These are phyloP conservation scores for Trachymyrmex septentrionalis DNA, from an alignment of 1,140 invertebrate species.

Conservation along the genomic window DNA sequence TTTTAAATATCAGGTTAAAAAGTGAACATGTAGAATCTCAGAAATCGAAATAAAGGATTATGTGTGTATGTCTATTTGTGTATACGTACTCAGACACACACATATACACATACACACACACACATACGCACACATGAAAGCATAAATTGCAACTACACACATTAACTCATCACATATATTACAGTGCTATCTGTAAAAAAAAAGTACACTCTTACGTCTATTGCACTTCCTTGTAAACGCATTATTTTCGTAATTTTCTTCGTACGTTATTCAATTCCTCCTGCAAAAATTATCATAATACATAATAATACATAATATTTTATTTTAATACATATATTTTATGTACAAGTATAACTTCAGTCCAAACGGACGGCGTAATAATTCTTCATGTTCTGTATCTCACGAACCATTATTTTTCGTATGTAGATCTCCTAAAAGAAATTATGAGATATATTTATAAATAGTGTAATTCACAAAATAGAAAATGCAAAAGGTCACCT, in stretches of 20 bases:
- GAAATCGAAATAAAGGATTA: conserved; percentile 69
- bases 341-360: conserved; percentile 74
- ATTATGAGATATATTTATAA: neutral
- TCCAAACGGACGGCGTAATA: conserved; percentile 68
- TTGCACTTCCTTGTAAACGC: conserved; percentile 76
- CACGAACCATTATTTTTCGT: conserved; percentile 73
- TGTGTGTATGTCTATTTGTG: conserved; percentile 50
- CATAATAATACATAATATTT: conserved; percentile 78
- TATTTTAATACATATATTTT: conserved; percentile 64
- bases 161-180: conserved; percentile 69
- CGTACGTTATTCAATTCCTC: conserved; percentile 74
- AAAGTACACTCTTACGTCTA: conserved; percentile 71
- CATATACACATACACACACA: too few relatives aligned
- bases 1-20: conserved; percentile 57
- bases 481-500: neutral
- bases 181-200: conserved; percentile 66
- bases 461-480: conserved; percentile 9
- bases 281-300: conserved; percentile 74
- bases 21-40: conserved; percentile 62
- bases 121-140: neutral
- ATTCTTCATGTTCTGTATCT: conserved; percentile 69
- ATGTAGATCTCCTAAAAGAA: conserved; percentile 75
- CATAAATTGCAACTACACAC: conserved; percentile 56
- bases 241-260: conserved; percentile 45
- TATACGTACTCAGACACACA: conserved; percentile 44